phyloP scores from a whole-genome alignment of 2,113 vertebrate species.

The Brachypteracias leptosomus region DNA sequence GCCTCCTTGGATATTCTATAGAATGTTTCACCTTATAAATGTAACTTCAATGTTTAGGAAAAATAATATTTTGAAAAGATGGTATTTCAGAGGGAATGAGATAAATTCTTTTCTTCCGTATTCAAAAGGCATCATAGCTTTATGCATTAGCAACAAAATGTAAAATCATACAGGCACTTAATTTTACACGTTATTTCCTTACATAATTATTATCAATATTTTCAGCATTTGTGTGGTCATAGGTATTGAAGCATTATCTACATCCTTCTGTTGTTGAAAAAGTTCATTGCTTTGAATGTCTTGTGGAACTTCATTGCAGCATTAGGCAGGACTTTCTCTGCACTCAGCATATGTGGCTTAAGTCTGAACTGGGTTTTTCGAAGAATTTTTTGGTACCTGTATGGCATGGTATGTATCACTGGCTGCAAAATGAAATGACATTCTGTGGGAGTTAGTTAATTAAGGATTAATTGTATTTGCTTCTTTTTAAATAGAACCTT shows the following conservation, averaged over 20 bases:
- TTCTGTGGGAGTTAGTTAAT: neutral
- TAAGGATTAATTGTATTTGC: neutral
- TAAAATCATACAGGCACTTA: neutral
- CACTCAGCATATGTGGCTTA: neutral
- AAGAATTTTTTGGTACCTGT: neutral
- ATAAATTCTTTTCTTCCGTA: neutral
- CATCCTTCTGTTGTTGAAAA: neutral
- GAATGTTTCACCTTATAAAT: neutral
- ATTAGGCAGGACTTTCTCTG: neutral
- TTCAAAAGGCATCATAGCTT: neutral
- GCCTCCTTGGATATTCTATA: neutral
- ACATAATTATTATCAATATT: neutral
- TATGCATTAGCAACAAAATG: neutral
- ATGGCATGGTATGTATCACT: neutral
- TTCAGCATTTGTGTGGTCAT: neutral
- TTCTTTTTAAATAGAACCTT: neutral
- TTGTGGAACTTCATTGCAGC: neutral
- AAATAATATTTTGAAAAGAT: neutral
- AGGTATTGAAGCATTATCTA: neutral
- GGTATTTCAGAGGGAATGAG: neutral
- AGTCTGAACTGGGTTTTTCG: neutral
- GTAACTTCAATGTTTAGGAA: neutral
- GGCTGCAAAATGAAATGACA: neutral
- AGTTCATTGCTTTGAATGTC: neutral
- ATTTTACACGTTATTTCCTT: neutral